These are phyloP conservation scores for Paratrypauchen microcephalus DNA, from an alignment of 2,797 vertebrate genomes.

Conservation along the genomic window DNA sequence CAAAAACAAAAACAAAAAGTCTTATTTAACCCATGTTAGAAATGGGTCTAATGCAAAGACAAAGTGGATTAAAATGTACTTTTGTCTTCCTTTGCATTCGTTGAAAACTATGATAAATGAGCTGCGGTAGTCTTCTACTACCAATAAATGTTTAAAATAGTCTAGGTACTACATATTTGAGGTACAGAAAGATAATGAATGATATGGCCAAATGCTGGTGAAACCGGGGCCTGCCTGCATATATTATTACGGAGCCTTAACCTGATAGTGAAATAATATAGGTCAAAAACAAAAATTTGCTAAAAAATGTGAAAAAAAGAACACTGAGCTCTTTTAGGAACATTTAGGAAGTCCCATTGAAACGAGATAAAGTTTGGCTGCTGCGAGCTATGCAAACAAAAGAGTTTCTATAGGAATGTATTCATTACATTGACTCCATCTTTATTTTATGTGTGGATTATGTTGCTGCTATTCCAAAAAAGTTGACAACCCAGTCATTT, in stretches of 20 bases:
- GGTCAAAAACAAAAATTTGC: no score
- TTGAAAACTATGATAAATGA: not conserved
- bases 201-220: not conserved
- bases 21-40: not conserved
- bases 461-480: slow-evolving; percentile 1
- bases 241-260: no score
- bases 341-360: not conserved
- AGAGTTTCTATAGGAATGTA: not conserved
- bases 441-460: not conserved
- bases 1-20: not conserved
- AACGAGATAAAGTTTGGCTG: not conserved
- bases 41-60: not conserved
- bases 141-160: not conserved
- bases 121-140: not conserved
- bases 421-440: not conserved
- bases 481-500: not conserved
- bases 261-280: no score
- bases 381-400: not conserved
- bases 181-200: not conserved
- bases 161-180: slow-evolving; percentile 1
- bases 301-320: no score
- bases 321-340: no score
- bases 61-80: not conserved
- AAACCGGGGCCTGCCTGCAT: not conserved
- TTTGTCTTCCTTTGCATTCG: not conserved